A percentile compares a stretch with the other conserved stretches of the same genome.
phyloP scores from a whole-genome alignment of 1,140 invertebrate genomes.

The Ectropis grisescens region DNA sequence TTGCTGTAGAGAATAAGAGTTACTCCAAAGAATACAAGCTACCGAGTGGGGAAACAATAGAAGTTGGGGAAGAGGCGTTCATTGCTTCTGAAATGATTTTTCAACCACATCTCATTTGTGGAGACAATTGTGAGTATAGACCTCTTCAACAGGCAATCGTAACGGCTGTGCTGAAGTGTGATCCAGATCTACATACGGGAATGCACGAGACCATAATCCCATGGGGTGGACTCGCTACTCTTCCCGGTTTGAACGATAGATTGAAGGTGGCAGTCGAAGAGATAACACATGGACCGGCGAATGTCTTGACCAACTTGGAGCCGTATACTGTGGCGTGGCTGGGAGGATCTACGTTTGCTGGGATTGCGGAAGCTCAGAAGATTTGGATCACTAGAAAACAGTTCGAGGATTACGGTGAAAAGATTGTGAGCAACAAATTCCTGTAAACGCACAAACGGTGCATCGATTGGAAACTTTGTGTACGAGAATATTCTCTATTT shows the following conservation, averaged over 20 bases:
- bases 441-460: too few relatives aligned
- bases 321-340: slow-evolving; percentile 36
- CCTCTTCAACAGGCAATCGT: slow-evolving; percentile 30
- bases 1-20: slow-evolving; percentile 18
- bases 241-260: slow-evolving; percentile 30
- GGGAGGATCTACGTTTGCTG: slow-evolving; percentile 45
- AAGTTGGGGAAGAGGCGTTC: slow-evolving; percentile 33
- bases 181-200: slow-evolving; percentile 26
- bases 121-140: slow-evolving; percentile 13
- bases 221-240: slow-evolving; percentile 32
- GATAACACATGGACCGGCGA: slow-evolving; percentile 16
- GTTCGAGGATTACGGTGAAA: slow-evolving; percentile 39
- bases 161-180: slow-evolving; percentile 27
- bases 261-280: slow-evolving; percentile 24
- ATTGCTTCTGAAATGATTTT: slow-evolving; percentile 40
- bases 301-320: slow-evolving; percentile 25
- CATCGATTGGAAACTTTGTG: too few relatives aligned
- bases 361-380: slow-evolving; percentile 22
- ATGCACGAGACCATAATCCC: slow-evolving; percentile 28
- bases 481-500: too few relatives aligned
- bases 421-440: slow-evolving; percentile 41
- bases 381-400: slow-evolving; percentile 37
- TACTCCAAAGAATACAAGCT: slow-evolving; percentile 16
- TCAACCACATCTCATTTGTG: slow-evolving; percentile 27
- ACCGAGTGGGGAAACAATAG: slow-evolving; percentile 26